phyloP scores from a whole-genome alignment of 92 coral and sea anemone genomes.

The Scolanthus callimorphus region DNA sequence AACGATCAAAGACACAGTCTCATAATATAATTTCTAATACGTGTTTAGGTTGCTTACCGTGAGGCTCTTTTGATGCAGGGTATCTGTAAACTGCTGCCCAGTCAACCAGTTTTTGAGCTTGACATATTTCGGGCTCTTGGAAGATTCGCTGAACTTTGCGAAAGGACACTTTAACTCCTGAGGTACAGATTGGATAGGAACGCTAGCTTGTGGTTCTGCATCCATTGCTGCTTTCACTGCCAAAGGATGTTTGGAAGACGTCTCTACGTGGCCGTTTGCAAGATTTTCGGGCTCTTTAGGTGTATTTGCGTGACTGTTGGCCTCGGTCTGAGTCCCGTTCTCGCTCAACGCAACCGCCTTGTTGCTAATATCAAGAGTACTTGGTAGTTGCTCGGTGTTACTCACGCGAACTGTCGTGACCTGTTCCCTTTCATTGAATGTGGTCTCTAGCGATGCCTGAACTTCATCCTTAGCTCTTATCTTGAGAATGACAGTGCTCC shows the following conservation, averaged over 20 bases:
- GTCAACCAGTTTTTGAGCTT: slow-evolving; percentile 70
- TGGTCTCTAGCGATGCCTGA: slow-evolving; percentile 30
- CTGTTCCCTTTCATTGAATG: slow-evolving; percentile 16
- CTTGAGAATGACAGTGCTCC: slow-evolving; percentile 48
- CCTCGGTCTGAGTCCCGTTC: background rate
- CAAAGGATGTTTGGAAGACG: too few species aligned
- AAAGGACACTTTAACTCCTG: slow-evolving; percentile 23
- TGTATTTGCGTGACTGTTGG: background rate
- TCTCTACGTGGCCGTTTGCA: background rate
- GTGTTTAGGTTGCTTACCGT: slow-evolving; percentile 26
- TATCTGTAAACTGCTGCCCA: slow-evolving; percentile 75
- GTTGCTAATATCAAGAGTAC: background rate
- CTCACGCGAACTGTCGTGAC: slow-evolving; percentile 10
- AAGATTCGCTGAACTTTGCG: slow-evolving; percentile 10
- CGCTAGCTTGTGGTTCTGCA: too few species aligned
- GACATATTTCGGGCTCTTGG: slow-evolving; percentile 65
- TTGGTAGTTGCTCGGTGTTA: background rate
- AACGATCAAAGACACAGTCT: too few species aligned
- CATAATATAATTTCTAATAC: too few species aligned
- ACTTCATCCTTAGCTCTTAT: slow-evolving; percentile 32
- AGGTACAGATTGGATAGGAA: slow-evolving; percentile 1
- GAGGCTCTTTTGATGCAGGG: slow-evolving; percentile 71
- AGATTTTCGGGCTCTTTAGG: background rate
- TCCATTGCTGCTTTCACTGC: too few species aligned
- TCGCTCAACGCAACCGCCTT: background rate